Conservation (phyloP, 1,140 invertebrate species). For the Daktulosphaira vitifoliae region DNA sequence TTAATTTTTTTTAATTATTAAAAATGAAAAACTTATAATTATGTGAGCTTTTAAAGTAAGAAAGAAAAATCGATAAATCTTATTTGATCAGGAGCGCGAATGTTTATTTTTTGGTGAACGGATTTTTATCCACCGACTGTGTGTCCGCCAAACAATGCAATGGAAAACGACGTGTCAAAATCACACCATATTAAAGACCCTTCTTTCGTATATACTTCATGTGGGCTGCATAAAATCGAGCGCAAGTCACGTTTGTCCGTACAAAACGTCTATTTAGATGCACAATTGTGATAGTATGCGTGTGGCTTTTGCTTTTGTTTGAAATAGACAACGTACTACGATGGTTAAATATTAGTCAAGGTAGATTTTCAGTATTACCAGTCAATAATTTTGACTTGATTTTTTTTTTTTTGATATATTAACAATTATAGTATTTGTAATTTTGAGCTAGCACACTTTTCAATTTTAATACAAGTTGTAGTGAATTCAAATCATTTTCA, state of each 20-base stretch:
- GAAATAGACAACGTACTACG: neutral
- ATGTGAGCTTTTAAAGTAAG: neutral
- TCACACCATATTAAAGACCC: neutral
- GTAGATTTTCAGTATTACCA: too few relatives aligned
- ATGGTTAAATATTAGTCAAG: too few relatives aligned
- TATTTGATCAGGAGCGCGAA: neutral
- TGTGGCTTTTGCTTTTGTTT: slow-evolving; percentile 1
- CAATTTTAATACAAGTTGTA: too few relatives aligned
- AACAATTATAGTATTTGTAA: too few relatives aligned
- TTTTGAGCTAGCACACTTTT: too few relatives aligned
- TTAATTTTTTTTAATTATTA: too few relatives aligned
- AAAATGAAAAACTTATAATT: too few relatives aligned
- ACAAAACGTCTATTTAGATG: too few relatives aligned
- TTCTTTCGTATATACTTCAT: neutral
- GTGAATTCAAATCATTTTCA: too few relatives aligned
- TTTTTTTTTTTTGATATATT: too few relatives aligned
- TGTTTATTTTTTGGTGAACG: neutral
- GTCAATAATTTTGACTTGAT: too few relatives aligned
- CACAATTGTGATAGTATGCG: slow-evolving; percentile 7
- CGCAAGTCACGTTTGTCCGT: slow-evolving; percentile 30
- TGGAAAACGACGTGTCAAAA: slow-evolving; percentile 32
- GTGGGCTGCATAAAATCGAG: slow-evolving; percentile 8
- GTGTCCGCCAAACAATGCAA: slow-evolving; percentile 22
- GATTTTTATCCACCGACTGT: slow-evolving; percentile 11
- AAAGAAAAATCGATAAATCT: slow-evolving; percentile 11